Evolutionary conservation across 1,140 invertebrate genomes (phyloP).

Genomic region (Lordiphosa collinella): DNA sequence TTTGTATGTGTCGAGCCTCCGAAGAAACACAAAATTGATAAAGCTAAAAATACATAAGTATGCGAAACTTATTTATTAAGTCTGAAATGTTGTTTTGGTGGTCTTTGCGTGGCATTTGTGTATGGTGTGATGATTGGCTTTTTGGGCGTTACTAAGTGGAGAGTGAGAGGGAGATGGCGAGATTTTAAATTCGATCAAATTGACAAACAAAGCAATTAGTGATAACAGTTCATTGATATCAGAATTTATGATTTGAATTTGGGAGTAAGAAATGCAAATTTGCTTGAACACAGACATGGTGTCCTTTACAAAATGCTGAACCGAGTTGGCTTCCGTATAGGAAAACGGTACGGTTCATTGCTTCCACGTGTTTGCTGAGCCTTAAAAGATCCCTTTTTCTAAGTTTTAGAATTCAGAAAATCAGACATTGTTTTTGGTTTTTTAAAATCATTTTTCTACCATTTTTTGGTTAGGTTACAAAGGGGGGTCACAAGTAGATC

Average conservation of each 20-base stretch:
- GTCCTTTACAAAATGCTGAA: no score
- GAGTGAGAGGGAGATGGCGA: background rate
- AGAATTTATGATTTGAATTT: no score
- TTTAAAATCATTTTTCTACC: no score
- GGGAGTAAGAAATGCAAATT: no score
- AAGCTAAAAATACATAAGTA: slow-evolving; percentile 66
- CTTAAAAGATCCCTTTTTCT: no score
- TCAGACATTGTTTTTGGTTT: no score
- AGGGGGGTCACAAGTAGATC: no score
- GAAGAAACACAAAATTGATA: slow-evolving; percentile 54
- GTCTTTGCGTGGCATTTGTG: background rate
- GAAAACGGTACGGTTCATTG: background rate
- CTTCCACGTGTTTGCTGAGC: no score
- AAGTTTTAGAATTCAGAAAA: no score
- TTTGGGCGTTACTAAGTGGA: background rate
- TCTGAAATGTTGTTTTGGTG: slow-evolving; percentile 44
- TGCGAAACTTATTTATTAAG: slow-evolving; percentile 47
- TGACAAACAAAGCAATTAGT: slow-evolving; percentile 10
- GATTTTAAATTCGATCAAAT: background rate
- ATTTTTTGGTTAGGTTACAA: no score
- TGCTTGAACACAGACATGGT: no score
- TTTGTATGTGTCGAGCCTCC: slow-evolving; percentile 59
- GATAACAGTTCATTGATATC: slow-evolving; percentile 17
- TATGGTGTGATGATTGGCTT: slow-evolving; percentile 5
- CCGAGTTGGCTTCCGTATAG: background rate